Evolutionary conservation across 2,113 vertebrate species (phyloP).

Genomic region (Hemibagrus wyckioides): DNA sequence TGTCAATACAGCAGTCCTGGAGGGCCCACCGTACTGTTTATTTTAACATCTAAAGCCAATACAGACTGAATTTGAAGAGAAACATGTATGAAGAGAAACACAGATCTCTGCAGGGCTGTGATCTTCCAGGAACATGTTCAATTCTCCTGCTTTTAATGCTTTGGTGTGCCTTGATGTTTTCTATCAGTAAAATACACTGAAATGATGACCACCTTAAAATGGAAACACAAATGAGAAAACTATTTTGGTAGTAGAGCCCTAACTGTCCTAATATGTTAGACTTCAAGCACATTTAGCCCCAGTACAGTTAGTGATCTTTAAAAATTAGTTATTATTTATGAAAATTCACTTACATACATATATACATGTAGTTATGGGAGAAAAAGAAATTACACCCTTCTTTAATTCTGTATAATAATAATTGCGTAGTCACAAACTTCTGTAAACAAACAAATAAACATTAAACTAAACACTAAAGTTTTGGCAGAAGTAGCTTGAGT

Average conservation of each 20-base stretch:
- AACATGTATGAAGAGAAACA: not conserved
- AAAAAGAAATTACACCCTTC: not conserved
- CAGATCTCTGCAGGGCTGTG: not conserved
- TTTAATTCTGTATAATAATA: not conserved
- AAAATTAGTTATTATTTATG: not conserved
- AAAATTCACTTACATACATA: not conserved
- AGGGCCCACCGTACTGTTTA: not conserved
- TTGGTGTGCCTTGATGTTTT: constrained; percentile 31
- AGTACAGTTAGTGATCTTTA: not conserved
- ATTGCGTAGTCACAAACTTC: not conserved
- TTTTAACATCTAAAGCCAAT: not conserved
- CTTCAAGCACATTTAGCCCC: constrained; percentile 32
- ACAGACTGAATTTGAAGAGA: not conserved
- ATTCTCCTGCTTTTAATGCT: constrained; percentile 1
- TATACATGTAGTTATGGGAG: not conserved
- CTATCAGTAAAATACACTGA: constrained; percentile 6
- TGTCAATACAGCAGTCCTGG: not conserved
- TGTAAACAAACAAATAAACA: not conserved
- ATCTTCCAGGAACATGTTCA: not conserved
- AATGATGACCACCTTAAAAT: not conserved
- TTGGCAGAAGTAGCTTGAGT: not conserved
- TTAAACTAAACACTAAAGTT: not conserved
- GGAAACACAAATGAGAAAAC: constrained; percentile 16
- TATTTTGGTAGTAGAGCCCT: constrained; percentile 11
- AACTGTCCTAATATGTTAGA: constrained; percentile 33